These are phyloP conservation scores for Crocuta crocuta DNA, from an alignment of 2,113 vertebrate genomes.

Conservation along the genomic window DNA sequence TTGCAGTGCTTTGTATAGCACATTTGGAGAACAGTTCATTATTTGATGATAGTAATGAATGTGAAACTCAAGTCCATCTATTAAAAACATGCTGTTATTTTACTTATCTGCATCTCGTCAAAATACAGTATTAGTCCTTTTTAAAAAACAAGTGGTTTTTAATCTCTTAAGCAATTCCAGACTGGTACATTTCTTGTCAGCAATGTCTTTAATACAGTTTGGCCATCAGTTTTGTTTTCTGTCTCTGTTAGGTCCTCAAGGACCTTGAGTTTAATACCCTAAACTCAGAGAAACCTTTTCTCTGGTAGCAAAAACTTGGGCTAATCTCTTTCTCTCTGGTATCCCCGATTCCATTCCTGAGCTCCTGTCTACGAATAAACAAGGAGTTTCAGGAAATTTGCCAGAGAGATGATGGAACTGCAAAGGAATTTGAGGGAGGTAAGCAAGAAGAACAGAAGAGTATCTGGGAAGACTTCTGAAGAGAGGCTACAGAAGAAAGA, in stretches of 20 bases:
- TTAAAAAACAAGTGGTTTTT: background rate
- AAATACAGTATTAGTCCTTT: background rate
- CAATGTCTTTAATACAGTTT: background rate
- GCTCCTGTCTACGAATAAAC: background rate
- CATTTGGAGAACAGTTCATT: background rate
- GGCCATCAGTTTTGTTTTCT: slow-evolving; percentile 22
- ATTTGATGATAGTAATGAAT: background rate
- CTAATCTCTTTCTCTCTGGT: background rate
- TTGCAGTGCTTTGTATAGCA: background rate
- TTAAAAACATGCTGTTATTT: background rate
- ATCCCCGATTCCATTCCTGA: background rate
- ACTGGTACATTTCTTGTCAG: background rate
- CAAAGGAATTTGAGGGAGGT: background rate
- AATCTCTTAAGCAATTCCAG: slow-evolving; percentile 19
- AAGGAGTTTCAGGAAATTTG: background rate
- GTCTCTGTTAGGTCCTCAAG: background rate
- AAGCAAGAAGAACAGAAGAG: background rate
- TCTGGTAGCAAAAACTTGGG: background rate
- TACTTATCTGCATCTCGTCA: background rate
- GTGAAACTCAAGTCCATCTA: background rate
- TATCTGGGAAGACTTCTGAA: background rate
- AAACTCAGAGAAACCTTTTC: background rate
- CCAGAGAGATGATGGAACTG: background rate
- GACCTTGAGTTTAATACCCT: background rate
- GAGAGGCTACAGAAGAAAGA: background rate